Evolutionary conservation across 2,888 invertebrate species (phyloP).

Genomic region (Caenorhabditis drosophilae): DNA sequence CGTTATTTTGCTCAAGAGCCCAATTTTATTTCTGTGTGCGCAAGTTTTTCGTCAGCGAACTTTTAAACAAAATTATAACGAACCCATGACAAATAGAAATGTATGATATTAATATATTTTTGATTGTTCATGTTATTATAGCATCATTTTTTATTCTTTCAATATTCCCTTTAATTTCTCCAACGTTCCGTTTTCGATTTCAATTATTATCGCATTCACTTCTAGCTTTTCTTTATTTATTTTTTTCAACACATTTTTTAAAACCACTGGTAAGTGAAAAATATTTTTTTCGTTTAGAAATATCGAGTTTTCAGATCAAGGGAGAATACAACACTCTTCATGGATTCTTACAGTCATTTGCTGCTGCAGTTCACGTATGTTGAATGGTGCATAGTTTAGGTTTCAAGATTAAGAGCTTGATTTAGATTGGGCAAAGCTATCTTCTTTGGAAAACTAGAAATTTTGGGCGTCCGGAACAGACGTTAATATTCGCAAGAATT

Average conservation of each 20-base stretch:
- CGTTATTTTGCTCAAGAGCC: too few species aligned
- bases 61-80: too few species aligned
- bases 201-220: slow-evolving; percentile 47
- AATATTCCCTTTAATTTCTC: slow-evolving; percentile 31
- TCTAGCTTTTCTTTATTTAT: slow-evolving; percentile 35
- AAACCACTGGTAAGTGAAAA: slow-evolving; percentile 33
- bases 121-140: slow-evolving; percentile 38
- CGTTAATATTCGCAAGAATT: slow-evolving; percentile 54
- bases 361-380: slow-evolving; percentile 54
- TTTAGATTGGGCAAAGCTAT: slow-evolving; percentile 48
- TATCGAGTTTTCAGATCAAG: slow-evolving; percentile 30
- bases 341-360: slow-evolving; percentile 53
- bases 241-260: slow-evolving; percentile 35
- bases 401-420: too few species aligned
- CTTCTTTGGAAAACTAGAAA: slow-evolving; percentile 35
- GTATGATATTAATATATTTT: slow-evolving; percentile 1
- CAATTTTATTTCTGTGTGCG: too few species aligned
- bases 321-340: slow-evolving; percentile 53
- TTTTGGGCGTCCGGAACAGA: slow-evolving; percentile 32
- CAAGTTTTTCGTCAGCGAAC: too few species aligned
- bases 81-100: too few species aligned
- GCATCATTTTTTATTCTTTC: slow-evolving; percentile 37
- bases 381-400: too few species aligned
- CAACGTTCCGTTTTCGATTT: slow-evolving; percentile 13
- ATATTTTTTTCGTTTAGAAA: slow-evolving; percentile 1